These are phyloP conservation scores for Scaptodrosophila latifasciaeformis DNA, from an alignment of 2,888 invertebrate genomes.

Conservation along the genomic window DNA sequence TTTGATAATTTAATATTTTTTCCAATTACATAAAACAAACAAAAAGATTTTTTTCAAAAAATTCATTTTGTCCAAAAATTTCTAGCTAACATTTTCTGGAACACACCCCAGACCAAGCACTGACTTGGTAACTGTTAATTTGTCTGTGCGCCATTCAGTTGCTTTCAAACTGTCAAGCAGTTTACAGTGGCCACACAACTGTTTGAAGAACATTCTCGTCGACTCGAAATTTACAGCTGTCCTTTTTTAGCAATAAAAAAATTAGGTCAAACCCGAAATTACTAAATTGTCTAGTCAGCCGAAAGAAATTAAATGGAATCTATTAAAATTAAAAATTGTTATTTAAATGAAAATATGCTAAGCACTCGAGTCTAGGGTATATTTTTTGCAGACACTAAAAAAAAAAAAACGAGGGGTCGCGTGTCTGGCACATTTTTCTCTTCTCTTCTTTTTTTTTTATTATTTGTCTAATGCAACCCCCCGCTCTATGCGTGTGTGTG, in stretches of 20 bases:
- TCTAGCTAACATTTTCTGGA: no score
- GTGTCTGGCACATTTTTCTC: slow-evolving; percentile 54
- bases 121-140: neutral
- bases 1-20: no score
- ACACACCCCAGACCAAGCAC: no score
- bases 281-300: neutral
- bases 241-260: slow-evolving; percentile 7
- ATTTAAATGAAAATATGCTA: slow-evolving; percentile 11
- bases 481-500: slow-evolving; percentile 25
- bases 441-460: slow-evolving; percentile 8
- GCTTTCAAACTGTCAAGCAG: slow-evolving; percentile 3
- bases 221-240: neutral
- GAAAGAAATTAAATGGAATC: no score
- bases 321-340: neutral
- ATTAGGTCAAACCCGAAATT: slow-evolving; percentile 43
- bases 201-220: no score
- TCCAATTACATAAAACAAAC: no score
- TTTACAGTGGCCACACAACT: neutral
- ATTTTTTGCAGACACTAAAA: neutral
- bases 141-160: neutral
- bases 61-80: no score
- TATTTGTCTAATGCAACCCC: slow-evolving; percentile 30
- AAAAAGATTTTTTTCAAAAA: no score
- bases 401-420: slow-evolving; percentile 23
- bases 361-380: neutral